Percentiles rank a stretch among this genome's conserved stretches.
These are phyloP conservation scores for Tipula confusa DNA, from an alignment of 2,888 invertebrate species.

Conservation along the genomic window DNA sequence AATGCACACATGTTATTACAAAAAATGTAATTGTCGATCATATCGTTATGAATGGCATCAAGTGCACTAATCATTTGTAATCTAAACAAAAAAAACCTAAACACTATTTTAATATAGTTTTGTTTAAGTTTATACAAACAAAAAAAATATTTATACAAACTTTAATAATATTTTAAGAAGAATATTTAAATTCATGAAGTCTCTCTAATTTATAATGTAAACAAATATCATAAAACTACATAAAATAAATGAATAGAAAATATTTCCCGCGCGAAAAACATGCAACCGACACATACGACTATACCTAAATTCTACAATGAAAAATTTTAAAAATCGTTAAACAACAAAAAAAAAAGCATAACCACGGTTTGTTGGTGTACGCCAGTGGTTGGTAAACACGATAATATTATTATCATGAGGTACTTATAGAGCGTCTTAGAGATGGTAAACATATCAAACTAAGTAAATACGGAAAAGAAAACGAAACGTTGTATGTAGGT, in stretches of 20 bases:
- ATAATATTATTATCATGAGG: background rate
- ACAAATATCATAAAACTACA: background rate
- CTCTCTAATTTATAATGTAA: slow-evolving; percentile 8
- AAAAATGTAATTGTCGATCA: too few species aligned
- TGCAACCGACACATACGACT: background rate
- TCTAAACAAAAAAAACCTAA: background rate
- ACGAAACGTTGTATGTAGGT: background rate
- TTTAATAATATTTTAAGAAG: background rate
- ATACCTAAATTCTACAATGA: background rate
- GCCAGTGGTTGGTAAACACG: background rate
- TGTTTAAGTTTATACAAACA: slow-evolving; percentile 14
- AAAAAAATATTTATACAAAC: slow-evolving; percentile 3
- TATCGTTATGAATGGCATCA: too few species aligned
- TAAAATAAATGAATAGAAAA: background rate
- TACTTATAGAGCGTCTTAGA: background rate
- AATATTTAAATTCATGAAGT: slow-evolving; percentile 1
- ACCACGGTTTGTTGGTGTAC: background rate
- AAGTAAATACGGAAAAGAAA: background rate
- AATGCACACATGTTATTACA: too few species aligned
- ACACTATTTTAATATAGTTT: background rate
- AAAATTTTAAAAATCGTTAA: background rate
- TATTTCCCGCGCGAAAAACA: slow-evolving; percentile 3
- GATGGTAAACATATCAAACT: background rate
- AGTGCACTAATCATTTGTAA: background rate
- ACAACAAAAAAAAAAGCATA: background rate